These are phyloP conservation scores for Nixonia krombeini DNA, from an alignment of 1,140 invertebrate species.

Conservation along the genomic window DNA sequence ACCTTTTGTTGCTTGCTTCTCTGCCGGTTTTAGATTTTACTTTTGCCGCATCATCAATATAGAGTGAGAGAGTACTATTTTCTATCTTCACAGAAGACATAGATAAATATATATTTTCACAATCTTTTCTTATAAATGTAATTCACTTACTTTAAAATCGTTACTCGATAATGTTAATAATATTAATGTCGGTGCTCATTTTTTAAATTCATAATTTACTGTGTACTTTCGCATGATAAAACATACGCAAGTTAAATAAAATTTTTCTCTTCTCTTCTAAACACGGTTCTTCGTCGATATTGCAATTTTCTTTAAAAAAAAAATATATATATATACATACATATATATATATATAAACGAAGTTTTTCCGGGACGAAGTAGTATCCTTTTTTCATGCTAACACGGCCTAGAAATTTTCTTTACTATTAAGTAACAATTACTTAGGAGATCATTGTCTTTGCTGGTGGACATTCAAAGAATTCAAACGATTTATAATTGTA, in stretches of 20 bases:
- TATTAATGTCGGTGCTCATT: conserved; percentile 71
- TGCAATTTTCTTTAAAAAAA: no score
- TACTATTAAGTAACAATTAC: conserved; percentile 46
- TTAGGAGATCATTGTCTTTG: conserved; percentile 44
- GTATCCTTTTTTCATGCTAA: conserved; percentile 39
- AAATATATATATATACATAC: no score
- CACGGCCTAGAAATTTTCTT: conserved; percentile 48
- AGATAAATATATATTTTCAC: conserved; percentile 75
- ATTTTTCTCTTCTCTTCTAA: conserved; percentile 22
- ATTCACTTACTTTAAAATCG: conserved; percentile 71
- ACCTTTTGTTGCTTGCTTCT: conserved; percentile 49
- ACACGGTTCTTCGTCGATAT: conserved; percentile 23
- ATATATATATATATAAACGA: conserved; percentile 31
- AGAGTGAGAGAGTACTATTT: conserved; percentile 72
- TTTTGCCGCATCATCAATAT: conserved; percentile 69
- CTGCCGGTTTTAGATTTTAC: no score
- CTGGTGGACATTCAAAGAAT: not conserved
- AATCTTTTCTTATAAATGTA: conserved; percentile 73
- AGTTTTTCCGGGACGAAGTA: conserved; percentile 30
- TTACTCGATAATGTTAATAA: conserved; percentile 73
- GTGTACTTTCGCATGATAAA: conserved; percentile 55
- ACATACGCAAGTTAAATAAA: conserved; percentile 55
- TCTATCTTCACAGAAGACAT: conserved; percentile 77
- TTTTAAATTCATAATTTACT: conserved; percentile 62
- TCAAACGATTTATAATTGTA: not conserved